Conservation (phyloP, 2,888 invertebrate genomes). For the Acronicta leporina region DNA sequence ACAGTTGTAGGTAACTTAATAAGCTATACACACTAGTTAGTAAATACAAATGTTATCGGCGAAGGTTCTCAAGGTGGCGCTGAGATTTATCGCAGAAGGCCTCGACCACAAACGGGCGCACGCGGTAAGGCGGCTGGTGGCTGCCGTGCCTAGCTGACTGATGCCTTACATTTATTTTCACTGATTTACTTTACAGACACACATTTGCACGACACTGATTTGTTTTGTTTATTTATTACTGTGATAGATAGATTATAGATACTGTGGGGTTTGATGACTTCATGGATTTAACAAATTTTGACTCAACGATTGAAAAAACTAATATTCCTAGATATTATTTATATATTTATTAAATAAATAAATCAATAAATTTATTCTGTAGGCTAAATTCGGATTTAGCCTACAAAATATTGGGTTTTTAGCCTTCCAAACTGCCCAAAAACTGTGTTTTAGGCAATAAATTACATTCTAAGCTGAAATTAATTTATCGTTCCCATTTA, state of each 20-base stretch:
- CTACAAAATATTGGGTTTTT: too few relatives aligned
- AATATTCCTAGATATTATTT: too few relatives aligned
- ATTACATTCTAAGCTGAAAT: too few relatives aligned
- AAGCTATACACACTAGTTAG: conserved; percentile 23
- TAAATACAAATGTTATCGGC: conserved; percentile 62
- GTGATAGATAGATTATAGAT: too few relatives aligned
- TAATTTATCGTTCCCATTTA: too few relatives aligned
- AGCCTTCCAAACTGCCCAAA: too few relatives aligned
- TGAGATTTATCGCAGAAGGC: conserved; percentile 82
- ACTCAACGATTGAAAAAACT: too few relatives aligned
- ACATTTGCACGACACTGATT: conserved; percentile 71
- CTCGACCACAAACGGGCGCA: conserved; percentile 82
- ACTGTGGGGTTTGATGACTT: neutral
- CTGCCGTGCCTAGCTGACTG: conserved; percentile 75
- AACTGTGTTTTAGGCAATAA: too few relatives aligned
- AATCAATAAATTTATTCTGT: too few relatives aligned
- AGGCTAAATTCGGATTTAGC: too few relatives aligned
- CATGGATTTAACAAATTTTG: neutral
- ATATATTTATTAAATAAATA: too few relatives aligned
- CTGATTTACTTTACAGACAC: conserved; percentile 84
- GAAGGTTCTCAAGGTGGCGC: conserved; percentile 81
- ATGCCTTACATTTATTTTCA: conserved; percentile 86
- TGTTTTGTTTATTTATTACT: conserved; percentile 63
- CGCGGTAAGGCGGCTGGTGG: conserved; percentile 44
- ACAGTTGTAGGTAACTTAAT: conserved; percentile 42